Evolutionary conservation across 2,797 vertebrate genomes (phyloP).

Genomic region (Gymnoscopelus braueri): DNA sequence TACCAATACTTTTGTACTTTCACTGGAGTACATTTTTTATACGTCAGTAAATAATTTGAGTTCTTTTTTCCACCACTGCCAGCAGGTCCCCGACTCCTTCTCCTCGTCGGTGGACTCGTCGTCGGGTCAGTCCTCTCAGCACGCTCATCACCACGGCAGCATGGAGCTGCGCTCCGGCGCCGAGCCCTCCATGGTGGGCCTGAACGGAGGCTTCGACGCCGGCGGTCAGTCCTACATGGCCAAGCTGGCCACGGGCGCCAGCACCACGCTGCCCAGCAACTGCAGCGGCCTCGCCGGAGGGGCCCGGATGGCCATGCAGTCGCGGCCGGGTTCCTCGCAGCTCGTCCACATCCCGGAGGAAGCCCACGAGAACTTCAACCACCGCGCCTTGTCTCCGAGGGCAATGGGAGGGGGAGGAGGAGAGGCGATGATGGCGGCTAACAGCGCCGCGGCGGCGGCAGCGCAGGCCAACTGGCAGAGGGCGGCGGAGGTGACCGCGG

Average conservation of each 20-base stretch:
- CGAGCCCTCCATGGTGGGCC: constrained; percentile 85
- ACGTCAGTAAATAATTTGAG: too few species aligned
- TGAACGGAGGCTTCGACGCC: constrained; percentile 86
- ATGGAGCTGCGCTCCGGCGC: constrained; percentile 91
- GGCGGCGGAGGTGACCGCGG: constrained; percentile 90
- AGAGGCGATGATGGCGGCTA: constrained; percentile 30
- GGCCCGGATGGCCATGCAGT: constrained; percentile 90
- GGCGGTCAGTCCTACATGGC: constrained; percentile 62
- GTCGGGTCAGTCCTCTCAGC: constrained; percentile 66
- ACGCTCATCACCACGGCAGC: constrained; percentile 84
- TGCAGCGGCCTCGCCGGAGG: constrained; percentile 89
- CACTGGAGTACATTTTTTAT: too few species aligned
- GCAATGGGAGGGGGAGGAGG: constrained; percentile 53
- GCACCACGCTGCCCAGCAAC: constrained; percentile 88
- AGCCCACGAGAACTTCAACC: constrained; percentile 87
- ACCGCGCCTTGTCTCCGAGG: constrained; percentile 78
- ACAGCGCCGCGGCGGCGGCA: constrained; percentile 51
- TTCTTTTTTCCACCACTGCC: background rate
- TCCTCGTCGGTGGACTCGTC: constrained; percentile 66
- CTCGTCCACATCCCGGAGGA: constrained; percentile 98
- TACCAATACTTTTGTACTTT: too few species aligned
- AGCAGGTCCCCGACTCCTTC: constrained; percentile 87
- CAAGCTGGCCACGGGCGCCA: constrained; percentile 79
- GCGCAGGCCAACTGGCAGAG: constrained; percentile 92
- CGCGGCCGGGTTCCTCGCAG: constrained; percentile 95